These are phyloP conservation scores for Strigops habroptila DNA, from an alignment of 2,113 vertebrate genomes.

Conservation along the genomic window DNA sequence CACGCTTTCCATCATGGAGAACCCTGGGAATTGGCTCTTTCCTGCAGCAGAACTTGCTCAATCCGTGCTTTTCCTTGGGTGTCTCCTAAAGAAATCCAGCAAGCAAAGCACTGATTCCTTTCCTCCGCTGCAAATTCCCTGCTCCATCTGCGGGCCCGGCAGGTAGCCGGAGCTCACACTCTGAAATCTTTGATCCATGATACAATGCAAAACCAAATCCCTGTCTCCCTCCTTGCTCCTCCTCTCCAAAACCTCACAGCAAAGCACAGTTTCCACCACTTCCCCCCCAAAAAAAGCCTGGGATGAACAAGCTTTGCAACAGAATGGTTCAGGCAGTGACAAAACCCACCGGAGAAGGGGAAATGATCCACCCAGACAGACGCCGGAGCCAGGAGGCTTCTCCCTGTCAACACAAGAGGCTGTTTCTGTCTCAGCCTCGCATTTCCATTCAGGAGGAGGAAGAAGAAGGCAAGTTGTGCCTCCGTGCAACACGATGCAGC, in stretches of 20 bases:
- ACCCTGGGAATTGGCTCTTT: background rate
- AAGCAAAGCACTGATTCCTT: background rate
- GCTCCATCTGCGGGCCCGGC: background rate
- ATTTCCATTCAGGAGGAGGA: background rate
- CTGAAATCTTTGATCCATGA: fast-evolving
- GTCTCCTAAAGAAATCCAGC: background rate
- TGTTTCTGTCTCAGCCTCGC: background rate
- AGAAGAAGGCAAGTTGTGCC: background rate
- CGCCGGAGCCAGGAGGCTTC: background rate
- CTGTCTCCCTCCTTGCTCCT: background rate
- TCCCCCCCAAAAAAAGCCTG: background rate
- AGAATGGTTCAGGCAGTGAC: background rate
- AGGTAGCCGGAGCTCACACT: background rate
- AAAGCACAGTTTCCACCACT: background rate
- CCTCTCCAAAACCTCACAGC: fast-evolving
- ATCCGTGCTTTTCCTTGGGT: background rate
- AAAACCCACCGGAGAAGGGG: background rate
- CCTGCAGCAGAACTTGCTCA: background rate
- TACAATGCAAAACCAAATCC: fast-evolving
- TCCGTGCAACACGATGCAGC: background rate
- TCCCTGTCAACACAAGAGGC: background rate
- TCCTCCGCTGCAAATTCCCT: fast-evolving
- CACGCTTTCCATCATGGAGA: fast-evolving
- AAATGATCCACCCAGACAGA: background rate
- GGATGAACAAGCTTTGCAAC: background rate